A percentile compares a stretch with the other conserved stretches of the same genome.
Conservation (phyloP, 2,888 invertebrate species). For the Ophonus ardosiacus region DNA sequence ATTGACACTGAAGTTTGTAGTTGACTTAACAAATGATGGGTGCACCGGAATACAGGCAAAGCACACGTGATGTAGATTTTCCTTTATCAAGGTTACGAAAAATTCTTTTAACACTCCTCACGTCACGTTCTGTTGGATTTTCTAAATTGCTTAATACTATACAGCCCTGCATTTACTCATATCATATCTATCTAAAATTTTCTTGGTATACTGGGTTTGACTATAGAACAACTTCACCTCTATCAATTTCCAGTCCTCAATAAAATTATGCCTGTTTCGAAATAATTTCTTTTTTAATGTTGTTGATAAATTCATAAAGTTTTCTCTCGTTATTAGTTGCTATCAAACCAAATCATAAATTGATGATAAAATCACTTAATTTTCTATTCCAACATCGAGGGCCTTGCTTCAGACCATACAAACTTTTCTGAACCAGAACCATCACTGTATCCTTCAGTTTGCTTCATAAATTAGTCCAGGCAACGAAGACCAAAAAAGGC, state of each 20-base stretch:
- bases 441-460: conserved; percentile 70
- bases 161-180: neutral
- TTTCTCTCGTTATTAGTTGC: neutral
- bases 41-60: no score
- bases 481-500: no score
- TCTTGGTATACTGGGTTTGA: no score
- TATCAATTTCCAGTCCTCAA: neutral
- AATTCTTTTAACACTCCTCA: conserved; percentile 64
- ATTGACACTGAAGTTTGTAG: no score
- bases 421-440: conserved; percentile 68
- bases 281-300: conserved; percentile 23
- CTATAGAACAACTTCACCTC: neutral
- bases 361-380: conserved; percentile 68
- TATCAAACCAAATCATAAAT: conserved; percentile 65
- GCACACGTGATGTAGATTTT: no score
- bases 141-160: neutral
- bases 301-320: conserved; percentile 59
- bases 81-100: conserved; percentile 32
- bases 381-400: conserved; percentile 71
- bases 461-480: no score
- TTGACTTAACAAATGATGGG: no score
- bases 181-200: no score
- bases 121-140: conserved; percentile 7
- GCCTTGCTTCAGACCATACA: conserved; percentile 73
- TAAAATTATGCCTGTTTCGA: neutral